Evolutionary conservation across 2,888 invertebrate genomes (phyloP).

Genomic region (Stictocephala bisonia): DNA sequence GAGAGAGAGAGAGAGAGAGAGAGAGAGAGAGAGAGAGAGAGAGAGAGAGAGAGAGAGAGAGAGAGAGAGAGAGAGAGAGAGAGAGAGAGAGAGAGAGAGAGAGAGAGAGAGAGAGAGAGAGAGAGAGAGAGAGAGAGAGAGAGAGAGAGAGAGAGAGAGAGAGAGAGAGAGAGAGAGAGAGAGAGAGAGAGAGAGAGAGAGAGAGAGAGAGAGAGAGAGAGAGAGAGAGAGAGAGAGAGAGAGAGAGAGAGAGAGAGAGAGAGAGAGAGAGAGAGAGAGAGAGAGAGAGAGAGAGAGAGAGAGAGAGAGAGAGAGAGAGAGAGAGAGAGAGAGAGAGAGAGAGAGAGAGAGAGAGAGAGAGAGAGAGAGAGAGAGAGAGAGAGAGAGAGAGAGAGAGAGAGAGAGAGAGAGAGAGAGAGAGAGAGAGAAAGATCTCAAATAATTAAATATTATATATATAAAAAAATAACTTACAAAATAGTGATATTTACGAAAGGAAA

Average conservation of each 20-base stretch:
- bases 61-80: constrained; percentile 13
- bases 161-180: constrained; percentile 1
- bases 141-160: constrained; percentile 3
- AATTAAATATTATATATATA: no score
- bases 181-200: not conserved
- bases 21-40: not conserved
- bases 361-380: not conserved
- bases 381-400: not conserved
- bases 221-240: constrained; percentile 30
- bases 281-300: not conserved
- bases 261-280: not conserved
- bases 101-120: constrained; percentile 6
- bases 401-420: not conserved
- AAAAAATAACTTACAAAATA: no score
- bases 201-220: constrained; percentile 24
- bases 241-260: not conserved
- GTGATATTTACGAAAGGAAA: no score
- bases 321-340: not conserved
- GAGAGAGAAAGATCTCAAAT: not conserved
- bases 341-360: not conserved
- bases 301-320: not conserved
- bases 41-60: constrained; percentile 13
- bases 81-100: constrained; percentile 13
- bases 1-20: constrained; percentile 42
- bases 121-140: not conserved